Base-by-base conservation (phyloP, 2,888 invertebrate species). In the Pasiphila rectangulata region DNA sequence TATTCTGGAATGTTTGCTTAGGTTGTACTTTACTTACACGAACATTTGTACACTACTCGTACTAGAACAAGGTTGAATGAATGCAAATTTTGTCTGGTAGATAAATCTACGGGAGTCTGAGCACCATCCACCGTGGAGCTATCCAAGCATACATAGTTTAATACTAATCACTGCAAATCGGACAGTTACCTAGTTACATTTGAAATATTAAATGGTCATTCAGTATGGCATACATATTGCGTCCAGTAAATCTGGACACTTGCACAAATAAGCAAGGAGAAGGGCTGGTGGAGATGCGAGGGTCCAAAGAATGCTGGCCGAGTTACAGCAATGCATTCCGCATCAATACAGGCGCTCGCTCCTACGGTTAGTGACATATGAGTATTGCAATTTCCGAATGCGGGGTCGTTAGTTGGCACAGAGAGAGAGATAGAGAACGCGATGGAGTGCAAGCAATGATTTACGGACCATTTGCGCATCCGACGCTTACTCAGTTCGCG, bases 311-410 rank as follows among this genome's bases (percentile, higher is more conserved):
- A 66, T 51, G 41, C 61, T 73, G 76, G 78, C 56, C 55, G 60
- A 57, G 55, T 59, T 57, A 56, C 54, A 56, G 72, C 74, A 70
- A 72, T 75, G 69, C 70, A 75, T 71, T 68, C 64, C 67, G 57
- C 69, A 69, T 76, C 80, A 77, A 77, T 77, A 75, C 72, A 71
- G 70, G 67, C 69, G 67, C 72, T 70, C 66, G 72, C 69, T 69
- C 63, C 70, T 65, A 70, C 67, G 67, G 65, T 66, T 72, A 69
- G 72, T 83, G 80, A 83, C 83, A 82, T 77, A 79, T 75, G 82
- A 82, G 79, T 76, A 80, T 81, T 79, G 83, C 79, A 81, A 83
- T 83, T 80, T 83, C 81, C 81, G 79, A 79, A 74, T 69, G 74
- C 67, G 66, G 64, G 67, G 70, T 81, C 73, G 78, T 81, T 80